Conservation (phyloP, 2,113 vertebrate species). For the Electrona antarctica region DNA sequence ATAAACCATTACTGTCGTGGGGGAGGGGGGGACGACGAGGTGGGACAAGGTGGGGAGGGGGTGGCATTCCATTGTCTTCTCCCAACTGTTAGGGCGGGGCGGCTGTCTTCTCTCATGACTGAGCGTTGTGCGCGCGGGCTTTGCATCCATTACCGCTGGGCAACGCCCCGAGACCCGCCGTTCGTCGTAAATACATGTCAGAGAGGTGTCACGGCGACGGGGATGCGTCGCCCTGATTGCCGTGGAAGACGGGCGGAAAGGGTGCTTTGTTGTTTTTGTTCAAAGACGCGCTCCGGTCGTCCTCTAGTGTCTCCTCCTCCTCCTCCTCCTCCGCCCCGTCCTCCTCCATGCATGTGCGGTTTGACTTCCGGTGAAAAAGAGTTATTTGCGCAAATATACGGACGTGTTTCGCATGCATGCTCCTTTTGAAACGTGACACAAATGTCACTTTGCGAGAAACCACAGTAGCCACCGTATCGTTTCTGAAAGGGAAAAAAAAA, state of each 20-base stretch:
- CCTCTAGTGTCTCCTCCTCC: background rate
- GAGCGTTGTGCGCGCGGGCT: conserved; percentile 39
- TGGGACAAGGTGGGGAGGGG: conserved; percentile 42
- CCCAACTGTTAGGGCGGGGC: conserved; percentile 56
- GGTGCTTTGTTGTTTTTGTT: conserved; percentile 29
- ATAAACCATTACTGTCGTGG: conserved; percentile 72
- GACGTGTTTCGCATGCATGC: too few species aligned
- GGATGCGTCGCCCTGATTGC: conserved; percentile 50
- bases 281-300: conserved; percentile 27
- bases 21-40: conserved; percentile 37
- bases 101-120: conserved; percentile 61
- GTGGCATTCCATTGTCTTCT: conserved; percentile 56
- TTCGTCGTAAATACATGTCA: conserved; percentile 61
- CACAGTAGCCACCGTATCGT: too few species aligned
- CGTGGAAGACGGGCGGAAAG: conserved; percentile 34
- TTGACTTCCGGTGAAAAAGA: conserved; percentile 23
- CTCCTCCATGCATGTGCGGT: background rate
- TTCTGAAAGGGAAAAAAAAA: too few species aligned
- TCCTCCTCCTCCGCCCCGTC: conserved; percentile 41
- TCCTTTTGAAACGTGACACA: too few species aligned
- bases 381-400: background rate
- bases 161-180: conserved; percentile 12
- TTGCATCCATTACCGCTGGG: conserved; percentile 53
- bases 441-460: too few species aligned
- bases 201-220: conserved; percentile 26